Percentiles rank a stretch among this genome's conserved stretches.
These are phyloP conservation scores for Chloroceryle amazona DNA, from an alignment of 2,797 vertebrate genomes.

Conservation along the genomic window DNA sequence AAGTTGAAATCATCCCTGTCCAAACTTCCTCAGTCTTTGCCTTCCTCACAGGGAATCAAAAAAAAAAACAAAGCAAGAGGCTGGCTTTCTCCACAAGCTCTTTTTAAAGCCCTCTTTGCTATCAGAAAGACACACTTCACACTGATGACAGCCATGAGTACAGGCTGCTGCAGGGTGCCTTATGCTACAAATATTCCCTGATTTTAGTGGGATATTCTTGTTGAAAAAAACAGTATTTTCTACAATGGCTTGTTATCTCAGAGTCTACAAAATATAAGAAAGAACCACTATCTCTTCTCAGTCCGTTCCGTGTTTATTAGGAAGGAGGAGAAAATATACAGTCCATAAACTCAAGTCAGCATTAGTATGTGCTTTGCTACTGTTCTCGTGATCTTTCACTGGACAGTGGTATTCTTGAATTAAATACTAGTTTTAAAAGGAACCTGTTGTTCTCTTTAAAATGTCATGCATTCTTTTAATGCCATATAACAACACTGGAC, in stretches of 20 bases:
- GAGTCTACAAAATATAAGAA: background rate
- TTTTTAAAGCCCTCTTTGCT: background rate
- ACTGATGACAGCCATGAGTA: background rate
- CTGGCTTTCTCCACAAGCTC: background rate
- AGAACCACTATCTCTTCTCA: background rate
- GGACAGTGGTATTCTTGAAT: conserved; percentile 6
- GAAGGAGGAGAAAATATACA: background rate
- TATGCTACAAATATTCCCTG: background rate
- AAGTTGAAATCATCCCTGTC: background rate
- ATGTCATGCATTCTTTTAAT: conserved; percentile 70
- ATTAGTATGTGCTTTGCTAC: background rate
- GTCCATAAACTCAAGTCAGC: conserved; percentile 11
- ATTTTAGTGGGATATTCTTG: background rate
- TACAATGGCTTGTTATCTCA: background rate
- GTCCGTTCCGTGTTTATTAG: background rate
- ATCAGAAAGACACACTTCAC: background rate
- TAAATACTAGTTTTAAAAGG: conserved; percentile 67
- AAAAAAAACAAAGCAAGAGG: background rate
- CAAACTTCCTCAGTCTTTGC: background rate
- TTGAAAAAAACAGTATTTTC: background rate
- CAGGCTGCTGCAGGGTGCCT: background rate
- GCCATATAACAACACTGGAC: conserved; percentile 45
- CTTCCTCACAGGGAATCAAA: accelerated
- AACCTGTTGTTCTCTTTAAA: conserved; percentile 72
- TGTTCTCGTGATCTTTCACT: conserved; percentile 23